Conservation (phyloP, 2,797 vertebrate genomes). For the Hipposideros larvatus region DNA sequence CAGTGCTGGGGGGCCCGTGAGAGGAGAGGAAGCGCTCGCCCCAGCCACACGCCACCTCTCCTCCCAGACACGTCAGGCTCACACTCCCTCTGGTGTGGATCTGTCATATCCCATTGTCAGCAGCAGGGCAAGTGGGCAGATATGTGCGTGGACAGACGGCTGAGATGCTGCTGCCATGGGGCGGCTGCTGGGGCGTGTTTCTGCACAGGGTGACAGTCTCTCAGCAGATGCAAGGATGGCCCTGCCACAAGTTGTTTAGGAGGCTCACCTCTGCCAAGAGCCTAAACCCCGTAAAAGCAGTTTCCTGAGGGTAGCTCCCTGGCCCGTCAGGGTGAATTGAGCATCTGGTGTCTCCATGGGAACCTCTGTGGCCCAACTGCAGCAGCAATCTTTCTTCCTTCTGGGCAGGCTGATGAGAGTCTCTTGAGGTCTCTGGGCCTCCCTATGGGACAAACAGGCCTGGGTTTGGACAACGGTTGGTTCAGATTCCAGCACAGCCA, state of each 20-base stretch:
- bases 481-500: not conserved
- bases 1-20: accelerated
- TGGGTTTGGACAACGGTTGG: not conserved
- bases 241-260: not conserved
- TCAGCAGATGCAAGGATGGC: not conserved
- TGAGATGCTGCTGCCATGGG: not conserved
- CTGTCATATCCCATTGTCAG: not conserved
- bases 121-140: not conserved
- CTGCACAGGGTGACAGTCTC: not conserved
- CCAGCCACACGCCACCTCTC: not conserved
- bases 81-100: not conserved
- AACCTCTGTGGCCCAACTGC: not conserved
- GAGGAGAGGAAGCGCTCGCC: not conserved
- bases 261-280: not conserved
- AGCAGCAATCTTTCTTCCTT: not conserved
- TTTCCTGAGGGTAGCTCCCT: not conserved
- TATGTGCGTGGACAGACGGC: not conserved
- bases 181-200: not conserved
- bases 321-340: accelerated
- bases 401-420: not conserved
- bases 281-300: not conserved
- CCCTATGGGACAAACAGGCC: not conserved
- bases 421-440: not conserved
- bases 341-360: accelerated
- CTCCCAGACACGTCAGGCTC: not conserved